Percentiles rank a stretch among this genome's conserved stretches.
These are phyloP conservation scores for Tenebrosternarchus preto DNA, from an alignment of 2,113 vertebrate genomes.

Conservation along the genomic window DNA sequence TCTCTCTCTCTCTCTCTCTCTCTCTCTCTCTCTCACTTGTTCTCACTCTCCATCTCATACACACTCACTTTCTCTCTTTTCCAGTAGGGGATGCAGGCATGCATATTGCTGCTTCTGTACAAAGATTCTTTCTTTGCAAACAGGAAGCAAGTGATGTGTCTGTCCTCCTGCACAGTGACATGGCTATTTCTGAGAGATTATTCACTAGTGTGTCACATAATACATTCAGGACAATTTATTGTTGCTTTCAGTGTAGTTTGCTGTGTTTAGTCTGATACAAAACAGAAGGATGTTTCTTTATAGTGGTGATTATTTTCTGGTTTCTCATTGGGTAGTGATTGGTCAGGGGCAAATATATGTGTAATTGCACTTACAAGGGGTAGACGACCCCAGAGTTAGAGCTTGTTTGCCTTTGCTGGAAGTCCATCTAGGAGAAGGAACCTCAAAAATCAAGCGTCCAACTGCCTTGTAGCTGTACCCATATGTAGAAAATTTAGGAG, in stretches of 20 bases:
- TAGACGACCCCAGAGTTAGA: too few species aligned
- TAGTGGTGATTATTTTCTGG: background rate
- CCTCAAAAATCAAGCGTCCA: too few species aligned
- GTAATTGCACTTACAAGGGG: too few species aligned
- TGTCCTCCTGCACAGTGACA: slow-evolving; percentile 1
- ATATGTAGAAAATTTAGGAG: too few species aligned
- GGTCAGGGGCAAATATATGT: too few species aligned
- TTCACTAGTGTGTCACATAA: background rate
- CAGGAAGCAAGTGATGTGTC: background rate
- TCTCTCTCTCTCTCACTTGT: background rate
- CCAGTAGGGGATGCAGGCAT: background rate
- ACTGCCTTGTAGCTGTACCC: too few species aligned
- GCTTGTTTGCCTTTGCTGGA: too few species aligned
- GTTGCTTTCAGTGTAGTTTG: background rate
- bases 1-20: background rate
- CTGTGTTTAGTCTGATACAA: background rate
- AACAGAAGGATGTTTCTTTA: background rate
- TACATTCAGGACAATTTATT: background rate
- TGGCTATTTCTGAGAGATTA: background rate
- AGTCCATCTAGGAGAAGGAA: too few species aligned
- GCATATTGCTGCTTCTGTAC: slow-evolving; percentile 9
- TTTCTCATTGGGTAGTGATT: slow-evolving; percentile 22
- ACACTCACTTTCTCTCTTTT: slow-evolving; percentile 3
- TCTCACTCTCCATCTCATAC: background rate
- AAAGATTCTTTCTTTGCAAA: slow-evolving; percentile 36